Base-by-base conservation (phyloP, 2,888 invertebrate genomes). In the Mythimna impura region DNA sequence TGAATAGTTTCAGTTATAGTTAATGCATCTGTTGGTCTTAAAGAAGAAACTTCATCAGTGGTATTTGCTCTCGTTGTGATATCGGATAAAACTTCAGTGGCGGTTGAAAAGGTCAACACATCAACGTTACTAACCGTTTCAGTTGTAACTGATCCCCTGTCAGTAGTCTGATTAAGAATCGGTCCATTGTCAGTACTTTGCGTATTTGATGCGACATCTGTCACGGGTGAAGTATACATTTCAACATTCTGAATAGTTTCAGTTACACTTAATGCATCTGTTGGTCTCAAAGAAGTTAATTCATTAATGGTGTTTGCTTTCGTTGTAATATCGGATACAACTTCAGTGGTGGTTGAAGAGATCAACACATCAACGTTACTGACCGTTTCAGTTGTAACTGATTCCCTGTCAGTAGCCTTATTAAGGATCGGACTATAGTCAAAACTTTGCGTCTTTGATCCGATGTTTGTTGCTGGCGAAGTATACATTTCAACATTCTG, bases 1-100 rank as follows among this genome's bases (percentile, higher is more conserved):
- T 52, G 50, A 43, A 70, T 20, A 22, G 30, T 70, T 70, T 70
- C 30, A 43, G 71, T 69, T 12, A 54, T 9, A 70, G 22, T 12
- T 12, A n/a, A 20, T 30, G 8, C n/a, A n/a, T 70, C 30, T 30
- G 55, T 55, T 34, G 20, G 71, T 6, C 22, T 55, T 36, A n/a
- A 47, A 36, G n/a, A 40, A 73, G 25, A 36, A 3, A 73, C 8
- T 55, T 47, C 10, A n/a, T 34, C 4, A 22, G 20, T 25, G 6
- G 22, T 14, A 4, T 34, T 55, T 7, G 14, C 7, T 55, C 47
- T 72, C 47, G 50, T 47, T 50, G 47, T 36, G 6, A 36, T 17
- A 71, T 60, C 47, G 1, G 12, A 55, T 55, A 1, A 20, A 22
- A 22, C 20, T 34, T 14, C 10, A 14, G 30, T 14, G 7, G 25